phyloP scores from a whole-genome alignment of 1,140 invertebrate genomes.

The Drosophila jambulina region DNA sequence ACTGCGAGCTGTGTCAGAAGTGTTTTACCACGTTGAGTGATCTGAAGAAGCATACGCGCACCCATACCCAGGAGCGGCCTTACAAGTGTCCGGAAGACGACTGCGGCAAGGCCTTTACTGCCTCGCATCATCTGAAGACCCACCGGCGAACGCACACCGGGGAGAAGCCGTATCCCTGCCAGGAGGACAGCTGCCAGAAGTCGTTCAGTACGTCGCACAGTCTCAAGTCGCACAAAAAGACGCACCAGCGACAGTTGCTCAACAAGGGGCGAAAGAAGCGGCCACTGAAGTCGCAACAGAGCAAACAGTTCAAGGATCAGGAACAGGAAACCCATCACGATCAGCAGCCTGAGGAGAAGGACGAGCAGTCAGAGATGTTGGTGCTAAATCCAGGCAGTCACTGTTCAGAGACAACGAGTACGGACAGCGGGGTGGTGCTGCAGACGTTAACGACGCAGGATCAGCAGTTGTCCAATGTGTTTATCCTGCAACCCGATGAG shows the following conservation, averaged over 20 bases:
- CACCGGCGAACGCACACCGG: constrained; percentile 86
- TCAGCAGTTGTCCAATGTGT: constrained; percentile 52
- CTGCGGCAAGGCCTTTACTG: constrained; percentile 96
- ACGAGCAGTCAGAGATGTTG: constrained; percentile 46
- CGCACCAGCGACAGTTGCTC: constrained; percentile 86
- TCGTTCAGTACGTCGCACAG: constrained; percentile 93
- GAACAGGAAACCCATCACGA: constrained; percentile 15
- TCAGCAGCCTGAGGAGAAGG: constrained; percentile 14
- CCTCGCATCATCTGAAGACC: constrained; percentile 96
- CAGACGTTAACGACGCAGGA: constrained; percentile 27
- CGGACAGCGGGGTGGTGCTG: constrained; percentile 64
- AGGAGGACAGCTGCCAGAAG: constrained; percentile 89
- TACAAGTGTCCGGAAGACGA: constrained; percentile 94
- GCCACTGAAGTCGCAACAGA: constrained; percentile 25
- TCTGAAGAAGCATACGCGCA: constrained; percentile 96
- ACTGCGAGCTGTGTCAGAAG: constrained; percentile 95
- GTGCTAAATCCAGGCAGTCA: constrained; percentile 56
- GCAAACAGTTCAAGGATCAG: constrained; percentile 11
- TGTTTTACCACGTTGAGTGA: constrained; percentile 97
- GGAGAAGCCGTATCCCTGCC: constrained; percentile 92
- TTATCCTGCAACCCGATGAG: constrained; percentile 42
- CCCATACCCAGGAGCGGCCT: constrained; percentile 96
- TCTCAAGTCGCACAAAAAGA: constrained; percentile 91
- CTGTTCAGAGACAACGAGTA: constrained; percentile 61
- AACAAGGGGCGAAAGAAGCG: constrained; percentile 71